Evolutionary conservation across 2,888 invertebrate species (phyloP).

Genomic region (Drosophila robusta): DNA sequence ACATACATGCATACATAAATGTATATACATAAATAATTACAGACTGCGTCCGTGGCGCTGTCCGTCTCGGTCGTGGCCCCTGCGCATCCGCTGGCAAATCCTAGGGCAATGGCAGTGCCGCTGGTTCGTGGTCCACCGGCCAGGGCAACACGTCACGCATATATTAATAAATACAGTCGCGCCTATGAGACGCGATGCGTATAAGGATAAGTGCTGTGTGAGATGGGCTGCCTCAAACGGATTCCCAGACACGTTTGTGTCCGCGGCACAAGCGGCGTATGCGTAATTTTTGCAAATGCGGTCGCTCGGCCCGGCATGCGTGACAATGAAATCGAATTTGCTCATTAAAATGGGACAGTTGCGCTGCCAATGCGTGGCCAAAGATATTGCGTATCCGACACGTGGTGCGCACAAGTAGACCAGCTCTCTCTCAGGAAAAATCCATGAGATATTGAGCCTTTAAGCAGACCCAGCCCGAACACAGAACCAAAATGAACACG

Average conservation of each 20-base stretch:
- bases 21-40: constrained; percentile 52
- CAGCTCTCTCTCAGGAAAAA: constrained; percentile 6
- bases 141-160: constrained; percentile 68
- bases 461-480: constrained; percentile 20
- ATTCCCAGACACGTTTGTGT: constrained; percentile 78
- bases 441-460: constrained; percentile 46
- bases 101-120: neutral
- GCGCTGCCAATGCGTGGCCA: constrained; percentile 16
- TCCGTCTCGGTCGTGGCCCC: neutral
- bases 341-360: constrained; percentile 73
- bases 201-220: constrained; percentile 38
- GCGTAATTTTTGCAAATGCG: constrained; percentile 62
- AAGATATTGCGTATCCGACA: constrained; percentile 21
- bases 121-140: constrained; percentile 43
- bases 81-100: constrained; percentile 9
- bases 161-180: constrained; percentile 70
- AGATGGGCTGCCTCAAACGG: constrained; percentile 33
- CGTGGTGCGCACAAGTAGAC: constrained; percentile 16
- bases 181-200: constrained; percentile 16
- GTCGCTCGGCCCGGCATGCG: constrained; percentile 39
- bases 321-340: constrained; percentile 79
- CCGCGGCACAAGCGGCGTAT: constrained; percentile 60
- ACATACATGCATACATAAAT: neutral
- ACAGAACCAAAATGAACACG: constrained; percentile 17
- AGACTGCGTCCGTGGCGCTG: constrained; percentile 23